Conservation (phyloP, 2,797 vertebrate genomes). For the Notoglanidium macrostoma region DNA sequence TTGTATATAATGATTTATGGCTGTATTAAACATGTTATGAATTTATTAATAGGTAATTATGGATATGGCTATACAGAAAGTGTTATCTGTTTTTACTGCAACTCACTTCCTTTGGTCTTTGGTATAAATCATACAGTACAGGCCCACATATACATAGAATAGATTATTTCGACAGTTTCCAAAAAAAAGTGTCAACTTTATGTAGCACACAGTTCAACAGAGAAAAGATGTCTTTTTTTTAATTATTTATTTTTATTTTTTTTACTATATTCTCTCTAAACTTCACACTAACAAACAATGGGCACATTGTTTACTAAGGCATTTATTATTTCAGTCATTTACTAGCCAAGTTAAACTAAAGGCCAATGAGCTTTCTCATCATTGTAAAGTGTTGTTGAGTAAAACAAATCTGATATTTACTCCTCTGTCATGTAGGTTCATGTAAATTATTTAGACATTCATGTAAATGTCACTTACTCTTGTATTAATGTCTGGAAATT, state of each 20-base stretch:
- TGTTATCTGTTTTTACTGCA: background rate
- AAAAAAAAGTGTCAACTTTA: background rate
- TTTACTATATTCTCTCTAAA: background rate
- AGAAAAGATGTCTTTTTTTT: background rate
- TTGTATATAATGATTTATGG: conserved; percentile 9
- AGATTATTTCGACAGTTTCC: background rate
- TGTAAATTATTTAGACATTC: conserved; percentile 16
- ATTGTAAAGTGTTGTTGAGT: background rate
- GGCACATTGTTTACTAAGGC: background rate
- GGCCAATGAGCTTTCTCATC: background rate
- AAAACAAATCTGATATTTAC: background rate
- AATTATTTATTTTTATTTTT: background rate
- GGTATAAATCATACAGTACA: background rate
- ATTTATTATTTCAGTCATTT: background rate
- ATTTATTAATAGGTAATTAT: background rate
- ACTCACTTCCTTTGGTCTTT: conserved; percentile 1
- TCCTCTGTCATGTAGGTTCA: background rate
- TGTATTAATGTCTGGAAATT: conserved; percentile 33
- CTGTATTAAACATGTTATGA: background rate
- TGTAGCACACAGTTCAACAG: background rate
- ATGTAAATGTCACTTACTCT: conserved; percentile 31
- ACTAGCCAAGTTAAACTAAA: background rate
- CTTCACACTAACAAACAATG: background rate
- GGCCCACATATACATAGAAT: background rate
- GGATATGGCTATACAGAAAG: background rate